A percentile compares a stretch with the other conserved stretches of the same genome.
phyloP scores from a whole-genome alignment of 2,797 vertebrate species.

The Pampus argenteus region DNA sequence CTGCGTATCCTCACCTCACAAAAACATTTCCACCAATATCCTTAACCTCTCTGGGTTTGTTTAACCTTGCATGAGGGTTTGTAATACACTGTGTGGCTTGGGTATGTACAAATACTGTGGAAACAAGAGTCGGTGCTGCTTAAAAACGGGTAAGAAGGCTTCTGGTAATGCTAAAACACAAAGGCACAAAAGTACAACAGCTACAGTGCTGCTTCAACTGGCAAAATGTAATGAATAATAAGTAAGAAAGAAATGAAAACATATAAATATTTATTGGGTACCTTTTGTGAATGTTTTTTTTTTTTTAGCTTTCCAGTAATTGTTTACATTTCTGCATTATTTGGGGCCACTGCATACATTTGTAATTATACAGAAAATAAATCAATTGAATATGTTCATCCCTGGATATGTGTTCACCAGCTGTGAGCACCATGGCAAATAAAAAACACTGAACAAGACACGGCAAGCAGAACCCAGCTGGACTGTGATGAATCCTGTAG shows the following conservation, averaged over 20 bases:
- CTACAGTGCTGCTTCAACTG: neutral
- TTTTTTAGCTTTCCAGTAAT: neutral
- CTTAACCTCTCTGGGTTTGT: slow-evolving; percentile 11
- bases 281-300: neutral
- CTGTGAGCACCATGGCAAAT: slow-evolving; percentile 10
- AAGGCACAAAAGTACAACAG: neutral
- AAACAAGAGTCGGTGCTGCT: neutral
- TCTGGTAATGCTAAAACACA: neutral
- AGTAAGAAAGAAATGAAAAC: neutral
- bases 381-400: neutral
- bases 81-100: too few species aligned
- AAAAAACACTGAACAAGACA: too few species aligned
- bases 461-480: slow-evolving; percentile 22
- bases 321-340: slow-evolving; percentile 6
- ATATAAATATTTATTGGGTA: neutral
- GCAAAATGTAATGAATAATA: neutral
- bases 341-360: neutral
- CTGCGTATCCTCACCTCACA: slow-evolving; percentile 22
- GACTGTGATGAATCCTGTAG: slow-evolving; percentile 26
- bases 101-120: neutral
- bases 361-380: slow-evolving; percentile 7
- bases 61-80: slow-evolving; percentile 4
- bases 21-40: neutral
- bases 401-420: neutral
- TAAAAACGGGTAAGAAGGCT: neutral